These are phyloP conservation scores for Mythimna loreyi DNA, from an alignment of 2,888 invertebrate genomes.

Conservation along the genomic window DNA sequence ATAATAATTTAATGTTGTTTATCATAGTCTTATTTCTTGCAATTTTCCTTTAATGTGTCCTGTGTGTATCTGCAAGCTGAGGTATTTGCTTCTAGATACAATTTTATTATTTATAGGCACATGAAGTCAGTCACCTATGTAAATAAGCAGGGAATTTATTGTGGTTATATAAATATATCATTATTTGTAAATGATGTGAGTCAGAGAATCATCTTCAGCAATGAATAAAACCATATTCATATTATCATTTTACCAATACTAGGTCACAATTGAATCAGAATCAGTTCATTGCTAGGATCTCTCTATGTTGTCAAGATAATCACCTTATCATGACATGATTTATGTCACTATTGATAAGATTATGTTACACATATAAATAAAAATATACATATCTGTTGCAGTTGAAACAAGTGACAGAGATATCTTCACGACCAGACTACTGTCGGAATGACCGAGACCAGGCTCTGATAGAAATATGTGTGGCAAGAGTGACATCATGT, in stretches of 20 bases:
- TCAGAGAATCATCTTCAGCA: neutral
- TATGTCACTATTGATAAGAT: constrained; percentile 54
- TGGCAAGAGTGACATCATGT: constrained; percentile 97
- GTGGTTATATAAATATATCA: neutral
- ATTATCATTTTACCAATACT: neutral
- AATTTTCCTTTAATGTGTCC: constrained; percentile 36
- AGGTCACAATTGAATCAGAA: constrained; percentile 8
- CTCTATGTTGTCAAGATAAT: constrained; percentile 35
- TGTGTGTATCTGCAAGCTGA: no score
- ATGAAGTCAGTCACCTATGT: constrained; percentile 5
- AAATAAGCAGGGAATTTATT: constrained; percentile 10
- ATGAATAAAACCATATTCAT: neutral
- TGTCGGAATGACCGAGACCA: constrained; percentile 97
- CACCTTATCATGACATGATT: constrained; percentile 45
- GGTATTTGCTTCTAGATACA: neutral
- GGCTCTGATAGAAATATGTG: constrained; percentile 98
- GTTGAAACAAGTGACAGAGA: constrained; percentile 94
- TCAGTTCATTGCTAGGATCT: constrained; percentile 8
- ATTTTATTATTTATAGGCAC: constrained; percentile 16
- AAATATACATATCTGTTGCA: constrained; percentile 73
- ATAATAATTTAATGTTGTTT: constrained; percentile 8
- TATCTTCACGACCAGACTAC: constrained; percentile 96
- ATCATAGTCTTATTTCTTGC: neutral
- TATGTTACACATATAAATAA: constrained; percentile 1
- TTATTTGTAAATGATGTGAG: neutral